Base-by-base conservation (phyloP, 2,888 invertebrate genomes). In the Cantharis lateralis region DNA sequence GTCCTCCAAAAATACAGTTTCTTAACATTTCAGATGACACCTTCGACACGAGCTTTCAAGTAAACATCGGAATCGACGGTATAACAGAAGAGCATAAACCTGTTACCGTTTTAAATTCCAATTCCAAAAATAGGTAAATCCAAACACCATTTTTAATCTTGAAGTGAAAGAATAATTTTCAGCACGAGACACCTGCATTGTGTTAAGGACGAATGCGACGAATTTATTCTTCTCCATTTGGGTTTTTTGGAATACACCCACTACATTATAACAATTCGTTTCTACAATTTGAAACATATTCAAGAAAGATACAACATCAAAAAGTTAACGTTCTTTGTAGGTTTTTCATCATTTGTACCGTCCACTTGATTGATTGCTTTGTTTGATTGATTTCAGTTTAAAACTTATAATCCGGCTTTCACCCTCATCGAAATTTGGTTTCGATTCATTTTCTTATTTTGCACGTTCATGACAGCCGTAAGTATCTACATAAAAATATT, bases 401-500 rank as follows among this genome's bases (percentile, higher is more conserved):
- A 97, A 89, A 97, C 95, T 3, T 98, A 98, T 89, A 98, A 97
- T 88, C 96, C 98, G 68, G 95, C 95, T 10, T 99, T 98, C 87
- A 98, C 98, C 28, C 97, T 98, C 90, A 94, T 98, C 87, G 98
- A 98, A 89, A 96, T 98, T 79, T 98, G 98, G 97, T 97, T 98
- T 87, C 91, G 98, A 82, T 95, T 98, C 87, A 95, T 98, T 84
- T 98, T 98, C 88, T 90, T 98, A 71, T 89, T 97, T 63, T 91
- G 95, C 62, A 95, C 97, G 1, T 98, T 98, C 87, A 89, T 75
- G 15, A 71, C 78, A 13, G 74, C 72, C 32, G 75, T 75, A 72
- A 75, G 77, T 70, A 16, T 20, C 18, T 13, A 4, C 5, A 3
- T 32, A 13, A 5, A 13, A 13, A 5, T 2, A n/a, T 48, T 7